Percentiles rank a stretch among this genome's conserved stretches.
phyloP scores from a whole-genome alignment of 2,113 vertebrate species.

The Petrocephalus zakoni region DNA sequence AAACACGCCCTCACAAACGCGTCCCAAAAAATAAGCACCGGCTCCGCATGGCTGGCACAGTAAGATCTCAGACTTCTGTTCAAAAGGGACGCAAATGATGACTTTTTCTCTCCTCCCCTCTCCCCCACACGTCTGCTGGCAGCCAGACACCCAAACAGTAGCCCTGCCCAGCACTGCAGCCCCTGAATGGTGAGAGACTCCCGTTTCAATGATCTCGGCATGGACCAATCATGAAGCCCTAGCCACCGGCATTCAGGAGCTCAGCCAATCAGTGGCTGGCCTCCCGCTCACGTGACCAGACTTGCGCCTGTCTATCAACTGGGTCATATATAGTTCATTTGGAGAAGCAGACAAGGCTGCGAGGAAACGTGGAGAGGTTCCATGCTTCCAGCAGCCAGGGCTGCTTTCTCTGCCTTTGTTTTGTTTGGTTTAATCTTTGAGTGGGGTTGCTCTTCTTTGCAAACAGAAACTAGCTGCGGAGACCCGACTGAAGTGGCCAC shows the following conservation, averaged over 20 bases:
- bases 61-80: not conserved
- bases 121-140: slow-evolving; percentile 7
- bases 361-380: slow-evolving; percentile 72
- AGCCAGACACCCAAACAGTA: slow-evolving; percentile 65
- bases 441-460: slow-evolving; percentile 35
- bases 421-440: not conserved
- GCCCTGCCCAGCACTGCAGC: slow-evolving; percentile 64
- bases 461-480: slow-evolving; percentile 44
- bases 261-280: slow-evolving; percentile 67
- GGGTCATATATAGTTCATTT: slow-evolving; percentile 90
- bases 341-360: slow-evolving; percentile 68
- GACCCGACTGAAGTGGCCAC: slow-evolving; percentile 38
- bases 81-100: not conserved
- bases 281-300: slow-evolving; percentile 72
- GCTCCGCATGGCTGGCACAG: not conserved
- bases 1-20: not conserved
- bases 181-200: slow-evolving; percentile 68
- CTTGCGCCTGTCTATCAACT: slow-evolving; percentile 82
- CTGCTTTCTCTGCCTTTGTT: slow-evolving; percentile 13
- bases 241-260: slow-evolving; percentile 52
- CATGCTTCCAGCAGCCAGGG: slow-evolving; percentile 60
- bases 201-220: slow-evolving; percentile 70
- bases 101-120: not conserved
- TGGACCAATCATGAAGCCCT: slow-evolving; percentile 69
- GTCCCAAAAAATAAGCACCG: not conserved